Evolutionary conservation across 2,888 invertebrate species (phyloP).

Genomic region (Caenorhabditis wallacei): DNA sequence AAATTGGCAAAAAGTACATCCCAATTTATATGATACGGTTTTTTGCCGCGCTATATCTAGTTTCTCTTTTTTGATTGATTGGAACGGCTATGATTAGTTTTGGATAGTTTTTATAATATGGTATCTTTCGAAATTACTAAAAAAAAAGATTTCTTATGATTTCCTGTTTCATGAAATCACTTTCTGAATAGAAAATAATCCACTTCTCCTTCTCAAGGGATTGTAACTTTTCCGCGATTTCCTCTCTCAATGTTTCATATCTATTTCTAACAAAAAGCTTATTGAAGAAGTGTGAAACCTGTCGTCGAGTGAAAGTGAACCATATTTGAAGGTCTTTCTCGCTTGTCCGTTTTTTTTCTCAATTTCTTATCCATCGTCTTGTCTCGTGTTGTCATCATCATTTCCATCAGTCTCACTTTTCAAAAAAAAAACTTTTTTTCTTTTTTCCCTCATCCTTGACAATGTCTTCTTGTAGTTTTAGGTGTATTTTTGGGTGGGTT

Average conservation of each 20-base stretch:
- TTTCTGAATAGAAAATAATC: no score
- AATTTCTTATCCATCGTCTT: conserved; percentile 20
- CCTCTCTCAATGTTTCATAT: conserved; percentile 3
- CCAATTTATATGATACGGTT: background rate
- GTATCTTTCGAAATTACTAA: no score
- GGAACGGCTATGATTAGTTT: no score
- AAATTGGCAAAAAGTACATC: conserved; percentile 2
- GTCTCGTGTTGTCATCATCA: conserved; percentile 34
- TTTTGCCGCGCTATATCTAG: background rate
- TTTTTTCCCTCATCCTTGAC: background rate
- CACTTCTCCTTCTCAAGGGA: background rate
- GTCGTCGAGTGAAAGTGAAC: conserved; percentile 59
- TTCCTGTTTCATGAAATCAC: no score
- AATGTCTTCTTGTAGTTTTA: background rate
- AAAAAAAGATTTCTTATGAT: no score
- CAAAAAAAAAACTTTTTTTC: background rate
- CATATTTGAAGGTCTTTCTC: conserved; percentile 51
- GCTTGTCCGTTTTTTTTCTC: conserved; percentile 52
- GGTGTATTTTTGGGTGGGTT: background rate
- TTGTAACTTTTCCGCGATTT: background rate
- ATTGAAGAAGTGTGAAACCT: conserved; percentile 60
- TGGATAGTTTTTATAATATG: no score
- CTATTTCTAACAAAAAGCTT: conserved; percentile 15
- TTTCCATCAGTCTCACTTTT: conserved; percentile 1
- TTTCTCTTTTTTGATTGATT: no score